Percentiles rank a stretch among this genome's conserved stretches.
phyloP scores from a whole-genome alignment of 37 sponge, comb jelly and placozoan genomes.

The Haliclona indistincta region DNA sequence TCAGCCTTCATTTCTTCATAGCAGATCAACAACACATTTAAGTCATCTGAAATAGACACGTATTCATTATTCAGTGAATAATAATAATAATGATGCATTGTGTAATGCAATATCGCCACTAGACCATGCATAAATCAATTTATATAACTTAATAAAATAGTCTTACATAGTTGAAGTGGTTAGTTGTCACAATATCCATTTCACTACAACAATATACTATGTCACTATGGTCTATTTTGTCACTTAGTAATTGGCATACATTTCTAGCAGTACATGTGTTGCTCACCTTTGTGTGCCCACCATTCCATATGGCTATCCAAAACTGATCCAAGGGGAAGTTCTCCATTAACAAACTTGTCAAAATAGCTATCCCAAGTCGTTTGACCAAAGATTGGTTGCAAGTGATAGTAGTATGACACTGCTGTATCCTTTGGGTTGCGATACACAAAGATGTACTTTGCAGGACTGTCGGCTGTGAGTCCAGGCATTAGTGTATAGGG shows the following conservation, averaged over 20 bases:
- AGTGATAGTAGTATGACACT: constrained; percentile 8
- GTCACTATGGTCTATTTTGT: too few species aligned
- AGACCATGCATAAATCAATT: too few species aligned
- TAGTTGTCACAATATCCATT: too few species aligned
- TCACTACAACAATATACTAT: too few species aligned
- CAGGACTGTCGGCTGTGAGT: constrained; percentile 8
- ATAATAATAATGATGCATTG: too few species aligned
- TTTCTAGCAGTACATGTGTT: too few species aligned
- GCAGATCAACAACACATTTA: constrained; percentile 9
- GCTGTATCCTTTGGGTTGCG: constrained; percentile 37
- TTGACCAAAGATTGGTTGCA: not conserved
- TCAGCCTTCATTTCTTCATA: constrained; percentile 33
- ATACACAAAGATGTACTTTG: constrained; percentile 36
- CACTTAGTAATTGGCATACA: too few species aligned
- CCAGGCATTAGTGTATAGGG: constrained; percentile 19
- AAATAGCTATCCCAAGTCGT: constrained; percentile 23
- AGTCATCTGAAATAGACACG: constrained; percentile 18
- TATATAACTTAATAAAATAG: too few species aligned
- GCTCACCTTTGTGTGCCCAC: constrained; percentile 24
- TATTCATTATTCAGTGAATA: too few species aligned
- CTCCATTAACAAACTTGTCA: constrained; percentile 18
- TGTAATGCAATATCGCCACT: too few species aligned
- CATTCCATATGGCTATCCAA: constrained; percentile 12
- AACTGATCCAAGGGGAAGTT: constrained; percentile 2
- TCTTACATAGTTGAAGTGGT: too few species aligned